Conservation (phyloP, 2,113 vertebrate species). For the Myocastor coypus region DNA sequence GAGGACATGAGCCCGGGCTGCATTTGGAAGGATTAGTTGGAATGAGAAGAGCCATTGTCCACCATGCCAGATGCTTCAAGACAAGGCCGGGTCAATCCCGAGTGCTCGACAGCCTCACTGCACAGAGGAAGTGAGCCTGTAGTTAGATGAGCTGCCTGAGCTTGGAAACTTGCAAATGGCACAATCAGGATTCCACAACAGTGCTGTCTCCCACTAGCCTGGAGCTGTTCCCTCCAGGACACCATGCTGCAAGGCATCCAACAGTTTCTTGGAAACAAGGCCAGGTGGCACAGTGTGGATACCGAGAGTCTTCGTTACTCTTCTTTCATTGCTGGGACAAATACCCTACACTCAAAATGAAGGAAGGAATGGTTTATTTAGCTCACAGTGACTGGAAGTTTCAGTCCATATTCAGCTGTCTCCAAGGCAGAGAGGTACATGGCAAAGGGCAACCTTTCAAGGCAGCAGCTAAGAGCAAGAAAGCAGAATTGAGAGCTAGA, state of each 20-base stretch:
- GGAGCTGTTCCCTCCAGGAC: neutral
- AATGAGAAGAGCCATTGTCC: neutral
- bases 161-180: neutral
- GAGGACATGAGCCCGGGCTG: neutral
- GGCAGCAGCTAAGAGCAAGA: no score
- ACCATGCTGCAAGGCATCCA: neutral
- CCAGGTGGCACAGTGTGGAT: neutral
- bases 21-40: neutral
- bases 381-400: no score
- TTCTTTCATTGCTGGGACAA: no score
- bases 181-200: slow-evolving; percentile 23
- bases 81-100: neutral
- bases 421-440: no score
- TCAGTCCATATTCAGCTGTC: no score
- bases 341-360: no score
- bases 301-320: no score
- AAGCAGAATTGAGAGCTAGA: no score
- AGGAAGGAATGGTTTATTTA: no score
- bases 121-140: slow-evolving; percentile 13
- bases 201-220: neutral
- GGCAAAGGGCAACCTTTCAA: no score
- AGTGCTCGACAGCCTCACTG: neutral
- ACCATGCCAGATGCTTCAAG: neutral
- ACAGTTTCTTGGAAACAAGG: neutral
- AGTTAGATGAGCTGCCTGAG: neutral